These are phyloP conservation scores for Microcebus jonahi DNA, from an alignment of 2,113 vertebrate genomes.

Conservation along the genomic window DNA sequence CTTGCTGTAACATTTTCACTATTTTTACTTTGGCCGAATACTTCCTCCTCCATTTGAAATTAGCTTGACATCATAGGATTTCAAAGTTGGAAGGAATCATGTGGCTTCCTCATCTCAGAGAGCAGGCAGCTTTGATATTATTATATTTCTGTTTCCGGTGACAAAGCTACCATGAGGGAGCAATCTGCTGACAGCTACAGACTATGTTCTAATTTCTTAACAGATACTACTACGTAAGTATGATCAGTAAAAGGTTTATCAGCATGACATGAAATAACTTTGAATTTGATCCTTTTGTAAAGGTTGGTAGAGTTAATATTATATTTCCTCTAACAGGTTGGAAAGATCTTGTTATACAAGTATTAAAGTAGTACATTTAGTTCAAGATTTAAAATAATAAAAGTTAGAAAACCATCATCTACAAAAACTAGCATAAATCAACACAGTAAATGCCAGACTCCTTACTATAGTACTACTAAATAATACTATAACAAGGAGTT, in stretches of 20 bases:
- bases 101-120: slow-evolving; percentile 31
- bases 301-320: slow-evolving; percentile 42
- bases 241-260: slow-evolving; percentile 33
- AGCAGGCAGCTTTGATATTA: slow-evolving; percentile 19
- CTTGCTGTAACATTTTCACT: slow-evolving; percentile 1
- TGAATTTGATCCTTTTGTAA: slow-evolving; percentile 49
- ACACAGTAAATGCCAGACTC: background rate
- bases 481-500: background rate
- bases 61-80: background rate
- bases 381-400: slow-evolving; percentile 50
- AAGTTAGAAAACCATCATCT: background rate
- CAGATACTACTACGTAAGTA: slow-evolving; percentile 4
- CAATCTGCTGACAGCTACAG: background rate
- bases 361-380: background rate
- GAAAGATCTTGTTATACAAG: slow-evolving; percentile 28
- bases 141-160: background rate
- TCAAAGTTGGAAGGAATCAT: background rate
- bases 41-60: slow-evolving; percentile 53
- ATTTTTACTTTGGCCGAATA: slow-evolving; percentile 34
- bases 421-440: background rate
- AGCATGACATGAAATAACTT: slow-evolving; percentile 13
- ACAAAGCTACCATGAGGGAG: background rate
- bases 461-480: background rate
- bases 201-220: slow-evolving; percentile 9
- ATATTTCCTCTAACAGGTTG: background rate